These are phyloP conservation scores for Lophochroa leadbeateri DNA, from an alignment of 2,113 vertebrate genomes.

Conservation along the genomic window DNA sequence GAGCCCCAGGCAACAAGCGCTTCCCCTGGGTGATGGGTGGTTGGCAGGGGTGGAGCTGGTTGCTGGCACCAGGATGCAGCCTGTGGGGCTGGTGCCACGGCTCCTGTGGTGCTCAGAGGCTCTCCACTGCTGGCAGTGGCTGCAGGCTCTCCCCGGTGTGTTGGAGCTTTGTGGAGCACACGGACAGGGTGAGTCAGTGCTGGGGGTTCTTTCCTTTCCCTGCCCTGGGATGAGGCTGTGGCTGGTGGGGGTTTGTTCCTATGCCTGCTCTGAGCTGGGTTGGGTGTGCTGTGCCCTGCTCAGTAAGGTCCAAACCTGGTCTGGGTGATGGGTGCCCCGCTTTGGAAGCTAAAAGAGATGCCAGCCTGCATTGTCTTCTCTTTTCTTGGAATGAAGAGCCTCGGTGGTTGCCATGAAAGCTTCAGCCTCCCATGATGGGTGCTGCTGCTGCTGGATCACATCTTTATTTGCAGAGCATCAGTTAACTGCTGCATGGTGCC, in stretches of 20 bases:
- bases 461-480: neutral
- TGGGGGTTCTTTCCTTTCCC: neutral
- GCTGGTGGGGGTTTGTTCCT: neutral
- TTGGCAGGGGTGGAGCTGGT: constrained; percentile 39
- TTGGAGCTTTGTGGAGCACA: neutral
- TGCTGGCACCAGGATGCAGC: neutral
- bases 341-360: neutral
- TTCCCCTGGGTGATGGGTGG: neutral
- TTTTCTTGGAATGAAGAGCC: neutral
- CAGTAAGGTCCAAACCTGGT: neutral
- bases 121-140: neutral
- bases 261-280: neutral
- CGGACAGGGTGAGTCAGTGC: neutral
- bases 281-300: neutral
- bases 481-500: neutral
- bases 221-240: neutral
- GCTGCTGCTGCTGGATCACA: neutral
- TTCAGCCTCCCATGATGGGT: neutral
- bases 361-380: neutral
- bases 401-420: neutral
- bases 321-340: neutral
- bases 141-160: rapidly evolving
- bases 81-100: neutral
- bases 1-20: neutral
- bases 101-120: neutral